Evolutionary conservation across 1,140 invertebrate genomes (phyloP).

Genomic region (Whitmania pigra): DNA sequence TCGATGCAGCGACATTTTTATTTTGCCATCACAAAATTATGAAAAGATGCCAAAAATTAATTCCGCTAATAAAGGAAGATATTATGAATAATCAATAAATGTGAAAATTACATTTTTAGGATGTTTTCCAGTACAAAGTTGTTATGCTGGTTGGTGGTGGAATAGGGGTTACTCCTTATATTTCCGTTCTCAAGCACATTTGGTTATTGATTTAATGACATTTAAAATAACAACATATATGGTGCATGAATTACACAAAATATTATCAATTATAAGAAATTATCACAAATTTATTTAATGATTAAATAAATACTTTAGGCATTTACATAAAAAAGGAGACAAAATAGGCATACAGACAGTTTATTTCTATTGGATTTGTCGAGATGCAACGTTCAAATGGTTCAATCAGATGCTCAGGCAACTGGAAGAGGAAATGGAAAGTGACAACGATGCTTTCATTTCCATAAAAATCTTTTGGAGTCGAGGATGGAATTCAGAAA

Average conservation of each 20-base stretch:
- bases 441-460: conserved; percentile 31
- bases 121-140: conserved; percentile 36
- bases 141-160: conserved; percentile 78
- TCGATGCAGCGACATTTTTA: too few species aligned
- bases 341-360: conserved; percentile 53
- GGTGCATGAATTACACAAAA: too few species aligned
- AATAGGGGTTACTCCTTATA: conserved; percentile 93
- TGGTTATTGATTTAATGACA: conserved; percentile 51
- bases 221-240: neutral
- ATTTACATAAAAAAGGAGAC: conserved; percentile 29
- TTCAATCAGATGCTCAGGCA: conserved; percentile 83
- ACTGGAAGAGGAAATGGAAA: conserved; percentile 73
- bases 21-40: too few species aligned
- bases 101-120: conserved; percentile 21
- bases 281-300: too few species aligned
- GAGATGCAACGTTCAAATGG: conserved; percentile 95
- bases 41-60: too few species aligned
- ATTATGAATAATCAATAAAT: too few species aligned
- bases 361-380: conserved; percentile 96
- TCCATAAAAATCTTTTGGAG: conserved; percentile 39
- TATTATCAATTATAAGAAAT: too few species aligned
- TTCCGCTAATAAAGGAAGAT: too few species aligned
- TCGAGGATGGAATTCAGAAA: conserved; percentile 36
- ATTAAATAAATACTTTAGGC: too few species aligned
- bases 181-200: conserved; percentile 88